Evolutionary conservation across 2,113 vertebrate species (phyloP).

Genomic region (Podocnemis expansa): DNA sequence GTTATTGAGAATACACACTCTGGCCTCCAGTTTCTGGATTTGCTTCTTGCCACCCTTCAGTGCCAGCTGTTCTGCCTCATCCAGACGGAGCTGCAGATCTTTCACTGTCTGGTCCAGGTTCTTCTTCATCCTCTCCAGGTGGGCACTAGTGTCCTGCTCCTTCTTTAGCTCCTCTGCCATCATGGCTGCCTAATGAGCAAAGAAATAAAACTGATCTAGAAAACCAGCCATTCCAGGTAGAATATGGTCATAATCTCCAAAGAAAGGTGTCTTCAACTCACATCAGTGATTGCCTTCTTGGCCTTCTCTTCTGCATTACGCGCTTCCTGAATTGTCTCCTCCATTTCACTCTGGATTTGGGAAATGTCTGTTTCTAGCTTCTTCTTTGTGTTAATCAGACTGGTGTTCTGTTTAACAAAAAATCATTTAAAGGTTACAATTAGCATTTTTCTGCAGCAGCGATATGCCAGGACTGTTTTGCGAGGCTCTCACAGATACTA

Average conservation of each 20-base stretch:
- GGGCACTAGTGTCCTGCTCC: slow-evolving; percentile 83
- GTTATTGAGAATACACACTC: slow-evolving; percentile 70
- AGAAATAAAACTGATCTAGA: background rate
- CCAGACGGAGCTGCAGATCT: slow-evolving; percentile 82
- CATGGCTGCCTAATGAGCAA: slow-evolving; percentile 76
- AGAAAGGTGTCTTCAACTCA: slow-evolving; percentile 1
- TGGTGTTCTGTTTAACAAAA: slow-evolving; percentile 84
- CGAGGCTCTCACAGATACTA: background rate
- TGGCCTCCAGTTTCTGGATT: slow-evolving; percentile 72
- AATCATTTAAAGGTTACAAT: background rate
- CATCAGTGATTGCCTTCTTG: slow-evolving; percentile 83
- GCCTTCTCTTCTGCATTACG: slow-evolving; percentile 86
- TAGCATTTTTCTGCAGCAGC: background rate
- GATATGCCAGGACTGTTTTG: background rate
- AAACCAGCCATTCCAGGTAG: too few relatives aligned
- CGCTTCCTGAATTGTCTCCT: slow-evolving; percentile 86
- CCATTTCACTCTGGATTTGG: slow-evolving; percentile 89
- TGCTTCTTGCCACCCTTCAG: slow-evolving; percentile 80
- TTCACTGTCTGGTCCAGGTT: slow-evolving; percentile 76
- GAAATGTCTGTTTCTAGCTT: slow-evolving; percentile 88
- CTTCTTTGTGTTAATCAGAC: slow-evolving; percentile 93
- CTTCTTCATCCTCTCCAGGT: slow-evolving; percentile 71
- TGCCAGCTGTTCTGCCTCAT: slow-evolving; percentile 85
- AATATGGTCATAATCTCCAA: accelerated
- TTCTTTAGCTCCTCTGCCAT: slow-evolving; percentile 95